Percentiles rank a stretch among this genome's conserved stretches.
phyloP scores from a whole-genome alignment of 1,140 invertebrate genomes.

The Lepidurus couesii region DNA sequence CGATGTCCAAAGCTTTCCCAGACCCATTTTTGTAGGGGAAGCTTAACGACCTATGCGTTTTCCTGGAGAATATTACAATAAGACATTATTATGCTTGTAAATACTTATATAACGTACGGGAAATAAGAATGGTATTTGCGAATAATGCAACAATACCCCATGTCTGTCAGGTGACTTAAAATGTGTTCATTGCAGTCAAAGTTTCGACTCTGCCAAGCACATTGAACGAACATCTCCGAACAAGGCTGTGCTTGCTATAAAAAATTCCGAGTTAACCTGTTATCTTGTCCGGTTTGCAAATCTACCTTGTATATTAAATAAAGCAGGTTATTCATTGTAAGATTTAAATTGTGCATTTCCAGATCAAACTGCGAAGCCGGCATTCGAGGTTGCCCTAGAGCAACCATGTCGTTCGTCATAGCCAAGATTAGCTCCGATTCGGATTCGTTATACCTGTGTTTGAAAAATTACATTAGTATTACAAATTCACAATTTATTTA shows the following conservation, averaged over 20 bases:
- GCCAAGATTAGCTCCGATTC: background rate
- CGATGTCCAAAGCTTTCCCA: background rate
- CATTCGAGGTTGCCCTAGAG: background rate
- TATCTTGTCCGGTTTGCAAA: background rate
- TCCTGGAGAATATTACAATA: background rate
- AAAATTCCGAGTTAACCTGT: background rate
- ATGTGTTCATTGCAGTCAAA: background rate
- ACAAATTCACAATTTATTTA: background rate
- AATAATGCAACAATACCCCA: slow-evolving; percentile 10
- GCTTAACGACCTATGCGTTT: background rate
- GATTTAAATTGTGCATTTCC: background rate
- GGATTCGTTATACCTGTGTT: background rate
- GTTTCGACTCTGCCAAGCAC: background rate
- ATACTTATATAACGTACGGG: background rate
- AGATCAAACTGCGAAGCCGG: background rate
- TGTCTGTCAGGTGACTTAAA: background rate
- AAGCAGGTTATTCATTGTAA: background rate
- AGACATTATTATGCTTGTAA: background rate
- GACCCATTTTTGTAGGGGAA: slow-evolving; percentile 2
- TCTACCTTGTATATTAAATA: background rate
- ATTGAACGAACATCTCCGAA: background rate
- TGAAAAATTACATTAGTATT: background rate
- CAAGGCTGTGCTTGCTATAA: background rate
- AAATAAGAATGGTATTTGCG: slow-evolving; percentile 4
- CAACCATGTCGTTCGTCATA: background rate